A percentile compares a stretch with the other conserved stretches of the same genome.
phyloP scores from a whole-genome alignment of 2,113 vertebrate species.

The Passer montanus region DNA sequence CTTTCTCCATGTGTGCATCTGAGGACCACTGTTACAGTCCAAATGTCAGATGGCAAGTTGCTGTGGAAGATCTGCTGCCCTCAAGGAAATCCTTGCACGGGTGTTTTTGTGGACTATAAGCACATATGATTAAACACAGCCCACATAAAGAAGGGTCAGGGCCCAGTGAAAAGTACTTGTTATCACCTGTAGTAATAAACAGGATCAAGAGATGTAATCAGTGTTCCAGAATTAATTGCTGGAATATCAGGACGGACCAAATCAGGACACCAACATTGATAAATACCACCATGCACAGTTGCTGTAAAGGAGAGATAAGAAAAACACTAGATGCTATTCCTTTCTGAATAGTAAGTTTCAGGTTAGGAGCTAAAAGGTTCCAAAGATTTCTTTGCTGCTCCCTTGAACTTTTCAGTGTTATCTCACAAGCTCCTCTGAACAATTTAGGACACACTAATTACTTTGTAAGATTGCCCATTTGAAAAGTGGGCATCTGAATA shows the following conservation, averaged over 20 bases:
- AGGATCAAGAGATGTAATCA: background rate
- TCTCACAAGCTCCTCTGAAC: background rate
- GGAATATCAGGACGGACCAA: background rate
- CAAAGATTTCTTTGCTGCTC: background rate
- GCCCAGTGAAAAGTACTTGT: background rate
- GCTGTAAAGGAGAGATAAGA: slow-evolving; percentile 23
- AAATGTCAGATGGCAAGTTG: background rate
- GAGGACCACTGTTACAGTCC: background rate
- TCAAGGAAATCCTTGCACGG: background rate
- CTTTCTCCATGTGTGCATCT: background rate
- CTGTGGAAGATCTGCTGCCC: background rate
- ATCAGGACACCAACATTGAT: background rate
- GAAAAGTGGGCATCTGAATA: background rate
- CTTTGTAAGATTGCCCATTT: background rate
- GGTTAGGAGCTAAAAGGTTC: background rate
- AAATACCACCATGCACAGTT: background rate
- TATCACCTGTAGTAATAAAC: background rate
- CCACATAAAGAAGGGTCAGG: background rate
- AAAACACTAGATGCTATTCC: background rate
- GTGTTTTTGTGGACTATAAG: background rate
- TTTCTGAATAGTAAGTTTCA: background rate
- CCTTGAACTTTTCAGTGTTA: background rate
- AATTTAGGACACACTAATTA: background rate
- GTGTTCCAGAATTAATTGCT: slow-evolving; percentile 10
- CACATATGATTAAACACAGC: background rate